Evolutionary conservation across 2,113 vertebrate genomes (phyloP).

Genomic region (Amphilophus citrinellus): DNA sequence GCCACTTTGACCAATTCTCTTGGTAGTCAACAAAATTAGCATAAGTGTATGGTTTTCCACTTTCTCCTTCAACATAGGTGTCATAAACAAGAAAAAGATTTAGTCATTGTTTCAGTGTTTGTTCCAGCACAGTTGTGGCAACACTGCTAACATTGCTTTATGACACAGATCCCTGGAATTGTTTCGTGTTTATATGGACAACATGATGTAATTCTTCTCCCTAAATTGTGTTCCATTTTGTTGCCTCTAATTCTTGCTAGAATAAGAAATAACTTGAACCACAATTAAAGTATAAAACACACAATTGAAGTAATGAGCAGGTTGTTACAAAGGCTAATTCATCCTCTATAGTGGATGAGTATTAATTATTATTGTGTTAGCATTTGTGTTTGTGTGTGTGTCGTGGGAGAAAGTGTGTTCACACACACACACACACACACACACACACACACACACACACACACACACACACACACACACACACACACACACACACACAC

Average conservation of each 20-base stretch:
- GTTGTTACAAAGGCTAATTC: constrained; percentile 25
- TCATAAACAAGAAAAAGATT: not conserved
- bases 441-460: constrained; percentile 4
- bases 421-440: constrained; percentile 15
- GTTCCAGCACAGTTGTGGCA: not conserved
- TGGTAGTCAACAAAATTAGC: too few species aligned
- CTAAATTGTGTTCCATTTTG: not conserved
- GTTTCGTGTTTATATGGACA: constrained; percentile 12
- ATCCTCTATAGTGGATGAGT: not conserved
- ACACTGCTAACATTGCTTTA: not conserved
- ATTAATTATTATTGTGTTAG: constrained; percentile 37
- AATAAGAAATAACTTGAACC: constrained; percentile 17
- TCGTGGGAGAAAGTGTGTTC: constrained; percentile 7
- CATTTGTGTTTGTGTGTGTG: constrained; percentile 1
- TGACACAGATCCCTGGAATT: not conserved
- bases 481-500: not conserved
- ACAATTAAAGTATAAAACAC: constrained; percentile 27
- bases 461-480: constrained; percentile 23
- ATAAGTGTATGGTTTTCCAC: too few species aligned
- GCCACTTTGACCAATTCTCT: too few species aligned
- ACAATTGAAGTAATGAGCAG: constrained; percentile 33
- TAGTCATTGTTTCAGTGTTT: not conserved
- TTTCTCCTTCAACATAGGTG: too few species aligned
- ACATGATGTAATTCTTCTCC: constrained; percentile 18
- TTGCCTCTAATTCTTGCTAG: constrained; percentile 1